Evolutionary conservation across 1,140 invertebrate genomes (phyloP).

Genomic region (Drosophila kurseongensis): DNA sequence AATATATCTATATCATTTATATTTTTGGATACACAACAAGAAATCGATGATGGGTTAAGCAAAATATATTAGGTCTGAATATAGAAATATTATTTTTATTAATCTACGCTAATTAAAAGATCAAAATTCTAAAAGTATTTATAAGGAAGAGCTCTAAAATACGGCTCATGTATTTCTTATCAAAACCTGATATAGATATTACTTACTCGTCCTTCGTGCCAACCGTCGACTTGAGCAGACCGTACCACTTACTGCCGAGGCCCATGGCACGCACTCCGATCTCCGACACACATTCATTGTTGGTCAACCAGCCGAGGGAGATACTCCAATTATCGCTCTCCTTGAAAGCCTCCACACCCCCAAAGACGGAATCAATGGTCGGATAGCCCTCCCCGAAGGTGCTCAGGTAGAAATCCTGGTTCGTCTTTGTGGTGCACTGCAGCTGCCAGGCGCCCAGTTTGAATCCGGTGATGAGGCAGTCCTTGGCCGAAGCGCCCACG

Average conservation of each 20-base stretch:
- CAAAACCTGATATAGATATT: too few relatives aligned
- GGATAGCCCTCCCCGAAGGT: conserved; percentile 35
- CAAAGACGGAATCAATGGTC: background rate
- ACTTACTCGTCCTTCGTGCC: conserved; percentile 22
- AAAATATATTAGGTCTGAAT: too few relatives aligned
- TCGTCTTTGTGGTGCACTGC: conserved; percentile 3
- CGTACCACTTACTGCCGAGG: background rate
- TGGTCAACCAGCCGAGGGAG: conserved; percentile 24
- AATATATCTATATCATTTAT: too few relatives aligned
- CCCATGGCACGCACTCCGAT: background rate
- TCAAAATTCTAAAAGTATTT: too few relatives aligned
- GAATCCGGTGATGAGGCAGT: conserved; percentile 34
- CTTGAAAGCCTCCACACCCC: conserved; percentile 41
- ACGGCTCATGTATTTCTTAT: too few relatives aligned
- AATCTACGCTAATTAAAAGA: too few relatives aligned
- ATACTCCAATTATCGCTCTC: background rate
- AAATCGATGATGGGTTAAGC: too few relatives aligned
- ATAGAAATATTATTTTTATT: too few relatives aligned
- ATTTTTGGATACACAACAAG: too few relatives aligned
- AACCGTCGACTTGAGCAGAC: background rate
- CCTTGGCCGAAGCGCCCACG: conserved; percentile 46
- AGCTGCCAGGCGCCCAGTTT: conserved; percentile 50
- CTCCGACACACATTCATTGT: conserved; percentile 8
- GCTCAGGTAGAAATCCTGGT: background rate
- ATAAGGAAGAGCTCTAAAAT: background rate